phyloP scores from a whole-genome alignment of 2,888 invertebrate genomes.

The Cremastinae sp. region DNA sequence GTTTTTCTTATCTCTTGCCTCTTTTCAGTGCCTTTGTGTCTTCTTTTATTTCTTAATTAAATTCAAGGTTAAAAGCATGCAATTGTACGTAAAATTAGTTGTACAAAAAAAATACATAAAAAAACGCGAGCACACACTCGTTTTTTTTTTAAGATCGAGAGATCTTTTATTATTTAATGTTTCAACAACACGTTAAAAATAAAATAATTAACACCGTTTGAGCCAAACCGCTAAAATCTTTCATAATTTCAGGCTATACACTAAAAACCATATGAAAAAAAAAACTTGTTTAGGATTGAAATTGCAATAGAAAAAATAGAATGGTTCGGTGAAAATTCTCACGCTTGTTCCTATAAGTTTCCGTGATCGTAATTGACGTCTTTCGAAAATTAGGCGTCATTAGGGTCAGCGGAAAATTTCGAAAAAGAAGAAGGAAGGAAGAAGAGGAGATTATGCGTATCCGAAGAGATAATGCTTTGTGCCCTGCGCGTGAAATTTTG shows the following conservation, averaged over 20 bases:
- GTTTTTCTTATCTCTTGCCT: conserved; percentile 39
- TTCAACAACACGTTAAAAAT: conserved; percentile 9
- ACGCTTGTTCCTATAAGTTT: background rate
- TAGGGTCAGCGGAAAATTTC: background rate
- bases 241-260: background rate
- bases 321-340: conserved; percentile 2
- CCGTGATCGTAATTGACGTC: background rate
- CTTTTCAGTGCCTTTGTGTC: conserved; percentile 65
- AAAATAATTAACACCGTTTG: conserved; percentile 15
- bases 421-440: background rate
- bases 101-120: conserved; percentile 5
- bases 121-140: background rate
- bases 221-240: background rate
- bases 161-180: conserved; percentile 36
- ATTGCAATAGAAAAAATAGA: background rate
- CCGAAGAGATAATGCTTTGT: background rate
- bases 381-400: conserved; percentile 5
- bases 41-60: conserved; percentile 64
- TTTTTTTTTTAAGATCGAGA: conserved; percentile 37
- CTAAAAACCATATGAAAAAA: background rate
- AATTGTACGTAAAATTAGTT: conserved; percentile 57
- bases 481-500: background rate
- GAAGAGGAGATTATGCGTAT: conserved; percentile 2
- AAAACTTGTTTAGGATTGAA: background rate
- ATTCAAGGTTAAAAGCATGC: conserved; percentile 72